Evolutionary conservation across 2,113 vertebrate genomes (phyloP).

Genomic region (Conger conger): DNA sequence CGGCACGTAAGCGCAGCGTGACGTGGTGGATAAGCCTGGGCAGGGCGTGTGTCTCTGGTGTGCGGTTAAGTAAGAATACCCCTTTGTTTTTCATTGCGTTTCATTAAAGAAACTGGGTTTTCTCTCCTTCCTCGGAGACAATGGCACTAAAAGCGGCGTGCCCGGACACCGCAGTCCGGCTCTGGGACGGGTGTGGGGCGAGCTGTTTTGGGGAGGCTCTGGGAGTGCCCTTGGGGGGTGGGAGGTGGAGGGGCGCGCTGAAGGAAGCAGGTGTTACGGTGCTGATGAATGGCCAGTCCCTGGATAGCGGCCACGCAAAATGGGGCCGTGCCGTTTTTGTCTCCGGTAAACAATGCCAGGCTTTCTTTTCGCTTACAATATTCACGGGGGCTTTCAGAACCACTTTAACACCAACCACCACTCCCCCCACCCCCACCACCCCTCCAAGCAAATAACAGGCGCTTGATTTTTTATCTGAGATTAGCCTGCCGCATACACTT

Average conservation of each 20-base stretch:
- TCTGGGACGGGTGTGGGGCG: not conserved
- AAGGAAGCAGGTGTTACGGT: constrained; percentile 24
- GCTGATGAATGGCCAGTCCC: not conserved
- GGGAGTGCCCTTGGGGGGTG: not conserved
- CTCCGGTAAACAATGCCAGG: not conserved
- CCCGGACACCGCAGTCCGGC: not conserved
- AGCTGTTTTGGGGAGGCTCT: not conserved
- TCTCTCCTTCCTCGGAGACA: not conserved
- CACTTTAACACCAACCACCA: not conserved
- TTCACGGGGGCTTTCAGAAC: not conserved
- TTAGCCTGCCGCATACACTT: not conserved
- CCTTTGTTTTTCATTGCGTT: not conserved
- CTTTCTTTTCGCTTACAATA: not conserved
- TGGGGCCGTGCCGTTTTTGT: not conserved
- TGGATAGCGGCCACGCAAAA: not conserved
- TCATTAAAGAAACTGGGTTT: not conserved
- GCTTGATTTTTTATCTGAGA: not conserved
- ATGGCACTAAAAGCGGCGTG: not conserved
- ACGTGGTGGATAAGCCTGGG: constrained; percentile 8
- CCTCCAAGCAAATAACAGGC: not conserved
- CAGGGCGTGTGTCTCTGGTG: not conserved
- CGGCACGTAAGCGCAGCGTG: not conserved
- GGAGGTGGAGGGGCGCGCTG: not conserved
- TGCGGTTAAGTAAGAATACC: constrained; percentile 8
- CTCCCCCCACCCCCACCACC: not conserved